Base-by-base conservation (phyloP, 1,140 invertebrate genomes). In the Sitophilus oryzae region DNA sequence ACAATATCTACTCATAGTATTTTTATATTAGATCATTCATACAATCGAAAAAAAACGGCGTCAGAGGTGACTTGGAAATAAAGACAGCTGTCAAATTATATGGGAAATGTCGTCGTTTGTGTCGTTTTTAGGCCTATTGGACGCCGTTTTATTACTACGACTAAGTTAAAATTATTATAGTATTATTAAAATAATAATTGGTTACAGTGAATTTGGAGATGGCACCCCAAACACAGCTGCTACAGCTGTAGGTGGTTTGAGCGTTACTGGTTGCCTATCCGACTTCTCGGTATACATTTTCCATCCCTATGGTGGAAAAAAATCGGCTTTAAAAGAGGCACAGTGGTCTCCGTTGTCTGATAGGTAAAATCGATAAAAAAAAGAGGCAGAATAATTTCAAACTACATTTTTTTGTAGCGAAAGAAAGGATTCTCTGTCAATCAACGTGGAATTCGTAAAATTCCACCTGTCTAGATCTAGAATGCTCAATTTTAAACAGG, bases 221-320 rank as follows among this genome's bases (percentile, higher is more conserved):
- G 78, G 76, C 59, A 66, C 78, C 71, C 60, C 77, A 3, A 69
- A 69, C 42, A 60, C 59, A 16, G 70, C 77, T 6, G 79, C 80
- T 3, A 80, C 84, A 3, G 84, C 85, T 0, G 84, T 88, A 52
- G 92, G 91, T 30, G 92, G 92, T 3, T 73, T 94, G 0, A 96
- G 91, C 71, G 90, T 97, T 0, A 97, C 93, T 0, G 93, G 91
- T 2, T 95, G 91, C 66, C 75, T 98, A 45, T 90, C 92, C 0
- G 93, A 98, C 72, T 98, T 98, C 71, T 96, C 93, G 1, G 85
- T 98, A 1, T 96, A 95, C 71, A 94, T 98, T 58, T 97, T 97
- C 75, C 94, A 98, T 78, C 94, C 94, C 0, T 97, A 96, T 70
- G 93, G 94, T 10, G 91, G 90, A 21, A 93, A 93, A 70, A 89